Evolutionary conservation across 2,888 invertebrate genomes (phyloP), one percentile per base, ranked within the genome.

Genomic region (Apocheima hispidaria): DNA sequence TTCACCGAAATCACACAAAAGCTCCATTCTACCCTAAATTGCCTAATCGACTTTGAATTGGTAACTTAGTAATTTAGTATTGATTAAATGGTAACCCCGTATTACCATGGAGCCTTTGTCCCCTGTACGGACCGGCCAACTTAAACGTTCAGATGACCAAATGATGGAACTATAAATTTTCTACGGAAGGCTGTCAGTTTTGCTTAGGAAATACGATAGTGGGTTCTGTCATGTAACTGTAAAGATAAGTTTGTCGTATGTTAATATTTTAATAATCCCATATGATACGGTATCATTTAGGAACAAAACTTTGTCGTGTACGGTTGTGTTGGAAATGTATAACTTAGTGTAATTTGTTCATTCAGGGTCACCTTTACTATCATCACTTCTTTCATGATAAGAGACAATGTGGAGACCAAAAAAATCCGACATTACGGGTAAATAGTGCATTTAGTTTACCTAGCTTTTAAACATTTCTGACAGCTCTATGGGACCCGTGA

Each of bases 21-120:
- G 41, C 18, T 9, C 26, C 2, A 28, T 50, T 50, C 18, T 43
- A 16, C 41, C 49, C 56, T 18, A 56, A 23, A 50, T 41, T 41
- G 5, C 33, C 41, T 57, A 57, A 57, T 57, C 49, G 56, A 26
- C n/a, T 21, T 50, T 10, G 41, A 35, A 57, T 50, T 50, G 50
- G 49, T 51, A 51, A 20, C 40, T 57, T 56, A 23, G 49, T 49
- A 41, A 56, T 26, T 33, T 43, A 18, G 21, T 56, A 56, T 49
- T 41, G 56, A 44, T 44, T 28, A 14, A 36, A 51, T 51, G 28
- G 40, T 40, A 51, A n/a, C 51, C 51, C 51, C 28, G 18, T 14
- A 51, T 40, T 40, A 28, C 51, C 40, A 40, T 51, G 51, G 51
- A 40, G 21, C 23, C 35, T 14, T 14, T 23, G 40, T 40, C 40